A percentile compares a stretch with the other conserved stretches of the same genome.
phyloP scores from a whole-genome alignment of 2,113 vertebrate genomes.

The Otocyon megalotis region DNA sequence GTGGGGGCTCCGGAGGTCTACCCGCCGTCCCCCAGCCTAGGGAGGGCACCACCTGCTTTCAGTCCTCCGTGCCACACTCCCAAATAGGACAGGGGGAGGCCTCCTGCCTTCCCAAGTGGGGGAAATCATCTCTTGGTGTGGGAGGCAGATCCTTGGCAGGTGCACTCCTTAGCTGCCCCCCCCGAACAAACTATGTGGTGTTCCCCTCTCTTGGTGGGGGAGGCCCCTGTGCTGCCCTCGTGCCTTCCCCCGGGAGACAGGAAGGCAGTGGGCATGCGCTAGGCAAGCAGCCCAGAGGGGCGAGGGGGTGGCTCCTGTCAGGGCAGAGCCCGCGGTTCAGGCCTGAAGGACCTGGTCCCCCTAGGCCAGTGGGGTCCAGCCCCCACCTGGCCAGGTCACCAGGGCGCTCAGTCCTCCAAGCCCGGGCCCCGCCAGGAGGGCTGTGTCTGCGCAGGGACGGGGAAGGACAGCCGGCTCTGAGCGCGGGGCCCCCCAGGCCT shows the following conservation, averaged over 20 bases:
- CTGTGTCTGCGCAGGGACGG: no score
- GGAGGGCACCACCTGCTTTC: no score
- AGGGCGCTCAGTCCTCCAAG: background rate
- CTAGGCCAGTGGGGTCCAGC: background rate
- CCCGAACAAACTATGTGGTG: rapidly evolving
- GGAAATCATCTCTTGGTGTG: background rate
- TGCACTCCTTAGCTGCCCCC: rapidly evolving
- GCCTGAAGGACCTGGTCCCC: background rate
- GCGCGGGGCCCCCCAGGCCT: no score
- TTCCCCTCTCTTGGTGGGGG: background rate
- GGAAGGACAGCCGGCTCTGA: background rate
- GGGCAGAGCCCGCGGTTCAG: background rate
- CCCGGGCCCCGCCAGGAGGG: background rate
- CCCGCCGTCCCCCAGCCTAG: background rate
- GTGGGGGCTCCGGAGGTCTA: background rate
- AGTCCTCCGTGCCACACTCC: rapidly evolving
- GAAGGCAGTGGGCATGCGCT: rapidly evolving
- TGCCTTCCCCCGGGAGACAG: rapidly evolving
- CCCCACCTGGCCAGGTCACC: background rate
- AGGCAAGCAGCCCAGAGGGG: background rate
- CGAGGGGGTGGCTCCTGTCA: background rate
- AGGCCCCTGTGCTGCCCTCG: rapidly evolving
- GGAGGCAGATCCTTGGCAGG: background rate
- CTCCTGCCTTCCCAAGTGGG: background rate
- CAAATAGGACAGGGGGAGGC: rapidly evolving